Conservation (phyloP, 2,113 vertebrate species). For the Carlito syrichta region DNA sequence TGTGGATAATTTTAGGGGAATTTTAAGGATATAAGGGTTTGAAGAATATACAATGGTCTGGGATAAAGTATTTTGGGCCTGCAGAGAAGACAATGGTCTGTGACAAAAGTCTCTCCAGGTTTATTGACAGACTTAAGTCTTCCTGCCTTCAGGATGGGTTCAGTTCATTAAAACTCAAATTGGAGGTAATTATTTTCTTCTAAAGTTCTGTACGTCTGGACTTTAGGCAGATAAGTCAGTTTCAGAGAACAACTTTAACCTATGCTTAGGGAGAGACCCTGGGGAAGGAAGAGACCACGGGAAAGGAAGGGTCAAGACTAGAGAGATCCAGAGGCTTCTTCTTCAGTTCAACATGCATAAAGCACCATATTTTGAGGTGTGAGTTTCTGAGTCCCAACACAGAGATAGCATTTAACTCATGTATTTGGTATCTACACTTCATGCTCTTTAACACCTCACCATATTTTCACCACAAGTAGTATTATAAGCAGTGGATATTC, state of each 20-base stretch:
- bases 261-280: background rate
- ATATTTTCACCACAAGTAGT: too few species aligned
- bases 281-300: background rate
- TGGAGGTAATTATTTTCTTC: background rate
- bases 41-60: background rate
- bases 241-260: background rate
- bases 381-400: background rate
- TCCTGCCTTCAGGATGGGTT: background rate
- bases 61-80: background rate
- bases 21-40: background rate
- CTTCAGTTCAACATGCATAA: background rate
- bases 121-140: too few species aligned
- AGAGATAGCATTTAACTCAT: background rate
- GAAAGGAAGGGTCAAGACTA: background rate
- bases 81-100: background rate
- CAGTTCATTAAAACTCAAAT: background rate
- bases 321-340: background rate
- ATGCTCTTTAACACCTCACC: accelerated
- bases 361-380: background rate
- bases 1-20: background rate
- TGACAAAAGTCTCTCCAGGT: too few species aligned
- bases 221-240: background rate
- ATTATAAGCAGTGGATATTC: background rate
- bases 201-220: background rate
- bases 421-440: background rate